Conservation (phyloP, 2,888 invertebrate genomes). For the Papilio gigon region DNA sequence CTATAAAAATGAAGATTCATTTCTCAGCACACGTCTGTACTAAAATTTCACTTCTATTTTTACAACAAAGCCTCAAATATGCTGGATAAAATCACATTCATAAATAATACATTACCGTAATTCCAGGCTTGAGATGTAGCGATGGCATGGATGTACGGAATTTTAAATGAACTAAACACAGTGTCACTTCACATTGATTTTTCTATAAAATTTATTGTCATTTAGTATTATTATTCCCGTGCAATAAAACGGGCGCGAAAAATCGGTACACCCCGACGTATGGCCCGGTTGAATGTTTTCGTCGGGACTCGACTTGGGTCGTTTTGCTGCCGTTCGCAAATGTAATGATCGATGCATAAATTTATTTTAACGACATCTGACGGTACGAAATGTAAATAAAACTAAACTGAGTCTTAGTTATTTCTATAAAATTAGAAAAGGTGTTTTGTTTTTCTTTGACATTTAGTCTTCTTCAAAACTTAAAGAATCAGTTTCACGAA, state of each 20-base stretch:
- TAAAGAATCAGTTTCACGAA: too few species aligned
- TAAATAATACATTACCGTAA: slow-evolving; percentile 69
- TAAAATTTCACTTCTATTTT: slow-evolving; percentile 56
- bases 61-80: slow-evolving; percentile 60
- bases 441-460: too few species aligned
- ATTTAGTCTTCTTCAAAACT: too few species aligned
- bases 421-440: not conserved
- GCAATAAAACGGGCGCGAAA: slow-evolving; percentile 68
- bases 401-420: not conserved
- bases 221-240: slow-evolving; percentile 55
- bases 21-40: slow-evolving; percentile 42
- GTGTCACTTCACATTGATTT: slow-evolving; percentile 66
- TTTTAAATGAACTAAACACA: slow-evolving; percentile 46
- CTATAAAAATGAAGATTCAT: slow-evolving; percentile 27
- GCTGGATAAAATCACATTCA: slow-evolving; percentile 42
- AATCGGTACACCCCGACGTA: slow-evolving; percentile 65
- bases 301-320: slow-evolving; percentile 49
- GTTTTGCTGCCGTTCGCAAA: slow-evolving; percentile 44
- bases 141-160: slow-evolving; percentile 71
- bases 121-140: slow-evolving; percentile 77
- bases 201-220: slow-evolving; percentile 47
- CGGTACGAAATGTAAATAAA: not conserved
- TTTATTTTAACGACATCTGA: slow-evolving; percentile 45
- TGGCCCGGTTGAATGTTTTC: slow-evolving; percentile 73
- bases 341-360: slow-evolving; percentile 63